phyloP scores from a whole-genome alignment of 2,797 vertebrate species.

The Siniperca obscura region DNA sequence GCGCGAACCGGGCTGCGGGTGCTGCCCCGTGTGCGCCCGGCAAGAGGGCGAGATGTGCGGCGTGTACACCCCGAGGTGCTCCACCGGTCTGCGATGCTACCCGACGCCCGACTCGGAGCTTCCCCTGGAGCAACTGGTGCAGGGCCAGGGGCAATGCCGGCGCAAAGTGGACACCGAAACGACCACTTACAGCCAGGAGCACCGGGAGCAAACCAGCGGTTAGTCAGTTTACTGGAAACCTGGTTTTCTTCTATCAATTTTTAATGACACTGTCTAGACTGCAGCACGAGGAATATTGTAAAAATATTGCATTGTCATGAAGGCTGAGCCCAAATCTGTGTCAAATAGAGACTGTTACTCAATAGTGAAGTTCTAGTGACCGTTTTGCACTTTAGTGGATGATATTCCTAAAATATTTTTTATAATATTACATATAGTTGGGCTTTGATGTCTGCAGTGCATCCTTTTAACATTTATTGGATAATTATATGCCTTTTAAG shows the following conservation, averaged over 20 bases:
- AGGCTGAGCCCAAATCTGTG: constrained; percentile 34
- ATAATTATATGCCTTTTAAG: neutral
- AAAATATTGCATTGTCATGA: constrained; percentile 65
- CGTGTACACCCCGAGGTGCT: constrained; percentile 94
- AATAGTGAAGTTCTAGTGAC: constrained; percentile 17
- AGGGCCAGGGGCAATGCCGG: constrained; percentile 92
- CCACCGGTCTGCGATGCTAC: constrained; percentile 93
- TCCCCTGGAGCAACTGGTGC: constrained; percentile 93
- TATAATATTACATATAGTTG: neutral
- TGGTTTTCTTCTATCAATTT: constrained; percentile 66
- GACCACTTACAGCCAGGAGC: constrained; percentile 83
- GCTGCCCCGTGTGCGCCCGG: constrained; percentile 94
- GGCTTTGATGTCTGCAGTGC: neutral
- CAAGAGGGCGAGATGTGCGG: constrained; percentile 92
- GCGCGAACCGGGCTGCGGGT: constrained; percentile 95
- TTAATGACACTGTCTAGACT: constrained; percentile 79
- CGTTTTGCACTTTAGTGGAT: constrained; percentile 17
- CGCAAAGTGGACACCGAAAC: constrained; percentile 88
- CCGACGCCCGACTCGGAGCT: constrained; percentile 92
- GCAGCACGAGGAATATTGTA: constrained; percentile 45
- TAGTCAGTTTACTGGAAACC: constrained; percentile 75
- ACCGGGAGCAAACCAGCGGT: constrained; percentile 87
- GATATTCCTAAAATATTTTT: neutral
- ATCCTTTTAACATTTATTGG: neutral
- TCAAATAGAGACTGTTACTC: constrained; percentile 2